A percentile compares a stretch with the other conserved stretches of the same genome.
Evolutionary conservation across 2,797 vertebrate species (phyloP).

Genomic region (Anas acuta): DNA sequence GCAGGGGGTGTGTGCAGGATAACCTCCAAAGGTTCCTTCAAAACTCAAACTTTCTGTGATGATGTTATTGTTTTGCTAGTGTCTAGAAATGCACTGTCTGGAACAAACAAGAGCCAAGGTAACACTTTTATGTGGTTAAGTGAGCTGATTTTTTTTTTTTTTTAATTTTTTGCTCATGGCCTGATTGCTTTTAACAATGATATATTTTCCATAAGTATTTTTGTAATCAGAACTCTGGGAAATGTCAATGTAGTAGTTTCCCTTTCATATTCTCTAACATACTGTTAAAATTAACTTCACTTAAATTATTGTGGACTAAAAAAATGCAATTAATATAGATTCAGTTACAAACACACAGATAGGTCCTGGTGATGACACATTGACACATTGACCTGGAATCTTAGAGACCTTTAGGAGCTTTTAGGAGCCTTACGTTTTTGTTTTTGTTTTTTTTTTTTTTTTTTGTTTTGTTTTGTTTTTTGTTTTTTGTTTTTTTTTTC

Average conservation of each 20-base stretch:
- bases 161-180: neutral
- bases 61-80: neutral
- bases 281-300: neutral
- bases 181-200: neutral
- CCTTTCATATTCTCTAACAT: neutral
- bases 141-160: neutral
- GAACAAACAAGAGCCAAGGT: neutral
- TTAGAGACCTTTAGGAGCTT: neutral
- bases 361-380: rapidly evolving
- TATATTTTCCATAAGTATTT: neutral
- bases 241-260: neutral
- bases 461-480: no score
- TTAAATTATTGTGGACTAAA: neutral
- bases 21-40: neutral
- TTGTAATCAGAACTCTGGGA: neutral
- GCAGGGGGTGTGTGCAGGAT: neutral
- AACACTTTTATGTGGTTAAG: neutral
- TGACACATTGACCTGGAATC: neutral
- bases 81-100: neutral
- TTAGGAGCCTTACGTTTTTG: no score
- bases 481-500: no score
- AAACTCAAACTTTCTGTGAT: neutral
- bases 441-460: no score
- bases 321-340: neutral
- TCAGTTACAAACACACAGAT: neutral